phyloP scores from a whole-genome alignment of 2,797 vertebrate species.

The Borostomias antarcticus region DNA sequence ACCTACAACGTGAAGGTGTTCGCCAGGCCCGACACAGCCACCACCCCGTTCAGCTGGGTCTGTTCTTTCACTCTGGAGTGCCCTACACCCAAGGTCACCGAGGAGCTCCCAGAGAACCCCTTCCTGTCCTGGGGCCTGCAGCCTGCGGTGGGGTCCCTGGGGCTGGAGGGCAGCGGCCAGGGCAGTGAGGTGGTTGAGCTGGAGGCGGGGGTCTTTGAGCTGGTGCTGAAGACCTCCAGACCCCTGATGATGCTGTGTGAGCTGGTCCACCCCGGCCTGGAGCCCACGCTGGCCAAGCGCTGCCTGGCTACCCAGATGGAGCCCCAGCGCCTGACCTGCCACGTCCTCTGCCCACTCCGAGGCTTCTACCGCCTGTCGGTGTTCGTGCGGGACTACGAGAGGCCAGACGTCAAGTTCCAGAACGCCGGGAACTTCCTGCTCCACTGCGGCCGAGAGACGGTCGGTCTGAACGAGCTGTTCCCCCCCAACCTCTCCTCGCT shows the following conservation, averaged over 20 bases:
- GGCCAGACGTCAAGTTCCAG: conserved; percentile 33
- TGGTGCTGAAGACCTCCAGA: conserved; percentile 47
- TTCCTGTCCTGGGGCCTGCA: conserved; percentile 66
- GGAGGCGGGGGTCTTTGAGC: conserved; percentile 37
- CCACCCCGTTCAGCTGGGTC: conserved; percentile 56
- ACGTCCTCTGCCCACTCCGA: conserved; percentile 55
- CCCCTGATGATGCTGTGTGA: conserved; percentile 57
- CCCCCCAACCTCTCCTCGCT: conserved; percentile 49
- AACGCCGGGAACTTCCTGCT: conserved; percentile 66
- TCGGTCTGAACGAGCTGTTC: conserved; percentile 65
- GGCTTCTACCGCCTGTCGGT: conserved; percentile 61
- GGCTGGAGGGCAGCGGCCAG: conserved; percentile 48
- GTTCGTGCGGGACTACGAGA: conserved; percentile 59
- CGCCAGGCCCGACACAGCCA: conserved; percentile 27
- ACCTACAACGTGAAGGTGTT: conserved; percentile 68
- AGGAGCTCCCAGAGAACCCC: conserved; percentile 58
- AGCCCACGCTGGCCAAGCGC: conserved; percentile 44
- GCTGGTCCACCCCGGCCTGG: conserved; percentile 50
- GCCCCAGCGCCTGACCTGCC: conserved; percentile 54
- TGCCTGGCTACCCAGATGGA: conserved; percentile 64
- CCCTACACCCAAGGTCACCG: conserved; percentile 6
- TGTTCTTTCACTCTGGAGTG: conserved; percentile 67
- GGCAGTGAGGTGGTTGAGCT: conserved; percentile 43
- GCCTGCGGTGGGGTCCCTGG: conserved; percentile 47
- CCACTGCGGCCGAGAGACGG: conserved; percentile 11